Base-by-base conservation (phyloP, 1,140 invertebrate genomes). In the Pseudachorutes palmiensis region DNA sequence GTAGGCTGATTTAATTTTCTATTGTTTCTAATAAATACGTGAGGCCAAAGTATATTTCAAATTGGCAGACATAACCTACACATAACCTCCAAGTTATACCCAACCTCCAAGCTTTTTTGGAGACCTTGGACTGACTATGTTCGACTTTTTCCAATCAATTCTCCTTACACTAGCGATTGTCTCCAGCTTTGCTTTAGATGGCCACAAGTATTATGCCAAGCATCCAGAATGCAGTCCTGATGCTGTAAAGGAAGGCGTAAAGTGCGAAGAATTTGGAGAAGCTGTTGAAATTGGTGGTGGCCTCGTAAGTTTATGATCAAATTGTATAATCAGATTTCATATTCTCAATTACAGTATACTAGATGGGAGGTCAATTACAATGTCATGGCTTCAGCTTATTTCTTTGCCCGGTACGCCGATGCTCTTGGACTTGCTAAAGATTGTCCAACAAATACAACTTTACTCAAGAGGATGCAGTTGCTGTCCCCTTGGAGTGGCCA, bases 401-500 rank as follows among this genome's bases (percentile, higher is more conserved):
- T 28, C 59, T 16, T 30, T 61, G 28, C 59, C 12, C 16, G 59
- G 19, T 9, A 28, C 14, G 59, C 59, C 12, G 16, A 29, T 14
- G 59, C 59, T 16, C 36, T 45, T 45, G 36, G 36, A 45, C 29
- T 61, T 19, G 29, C 12, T 16, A 28, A 31, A 9, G 16, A 61
- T 9, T 14, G 59, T 33, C 19, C 16, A 14, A 30, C 59, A 29
- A 29, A 61, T 29, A 19, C 30, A 9, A 26, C 3, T 12, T 5
- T 26, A 12, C 59, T 31, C 12, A 33, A 29, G 59, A 29, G 2
- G 3, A 16, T 61, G 59, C 14, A 61, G 5, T 5, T 61, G 16
- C 9, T 61, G 28, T 28, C 59, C 59, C 59, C 59, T 33, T 61
- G 59, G 59, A 31, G 28, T 19, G 59, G 59, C 5, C 3, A 9